Evolutionary conservation across 2,888 invertebrate species (phyloP).

Genomic region (Rhagium mordax): DNA sequence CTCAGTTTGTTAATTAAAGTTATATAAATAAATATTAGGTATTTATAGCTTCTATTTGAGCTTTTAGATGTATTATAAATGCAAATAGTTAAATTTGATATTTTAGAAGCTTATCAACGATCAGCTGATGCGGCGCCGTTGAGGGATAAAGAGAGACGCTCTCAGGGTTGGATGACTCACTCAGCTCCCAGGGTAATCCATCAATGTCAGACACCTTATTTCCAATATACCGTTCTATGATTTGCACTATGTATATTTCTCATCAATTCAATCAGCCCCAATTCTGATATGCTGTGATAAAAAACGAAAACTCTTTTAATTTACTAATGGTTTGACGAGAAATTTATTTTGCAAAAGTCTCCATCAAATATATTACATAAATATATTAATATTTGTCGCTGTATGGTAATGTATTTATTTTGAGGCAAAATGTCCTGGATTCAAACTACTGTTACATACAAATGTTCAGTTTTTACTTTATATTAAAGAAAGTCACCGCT

Average conservation of each 20-base stretch:
- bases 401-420: no score
- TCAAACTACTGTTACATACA: no score
- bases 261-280: constrained; percentile 61
- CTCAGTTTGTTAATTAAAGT: no score
- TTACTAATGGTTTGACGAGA: constrained; percentile 34
- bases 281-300: constrained; percentile 38
- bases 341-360: constrained; percentile 24
- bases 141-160: constrained; percentile 49
- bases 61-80: constrained; percentile 4
- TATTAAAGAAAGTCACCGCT: no score
- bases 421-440: no score
- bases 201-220: constrained; percentile 70
- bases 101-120: constrained; percentile 44
- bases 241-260: constrained; percentile 69
- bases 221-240: constrained; percentile 69
- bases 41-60: constrained; percentile 2
- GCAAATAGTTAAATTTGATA: constrained; percentile 32
- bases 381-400: not conserved
- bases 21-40: not conserved
- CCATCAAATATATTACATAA: not conserved
- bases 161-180: constrained; percentile 66
- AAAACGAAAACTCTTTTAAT: constrained; percentile 38
- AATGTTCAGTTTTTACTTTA: no score
- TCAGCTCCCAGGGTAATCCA: constrained; percentile 65
- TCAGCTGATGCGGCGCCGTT: constrained; percentile 61